These are phyloP conservation scores for Neosalanx taihuensis DNA, from an alignment of 2,797 vertebrate species.

Conservation along the genomic window DNA sequence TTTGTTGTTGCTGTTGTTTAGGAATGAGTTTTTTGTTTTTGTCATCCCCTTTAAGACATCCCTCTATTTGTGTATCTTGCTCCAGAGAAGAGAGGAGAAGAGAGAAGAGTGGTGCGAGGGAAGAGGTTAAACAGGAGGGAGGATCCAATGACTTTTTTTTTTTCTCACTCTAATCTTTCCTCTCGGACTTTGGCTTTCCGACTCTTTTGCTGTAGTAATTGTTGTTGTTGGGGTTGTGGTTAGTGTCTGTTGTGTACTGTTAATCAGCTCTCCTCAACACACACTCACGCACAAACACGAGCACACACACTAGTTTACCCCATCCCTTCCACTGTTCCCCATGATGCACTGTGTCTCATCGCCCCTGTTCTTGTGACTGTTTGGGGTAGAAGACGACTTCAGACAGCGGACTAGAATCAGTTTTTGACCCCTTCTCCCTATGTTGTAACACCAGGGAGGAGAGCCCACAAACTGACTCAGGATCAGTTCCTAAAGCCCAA, in stretches of 20 bases:
- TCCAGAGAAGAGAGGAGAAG: constrained; percentile 27
- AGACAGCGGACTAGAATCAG: constrained; percentile 54
- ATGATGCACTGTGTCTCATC: constrained; percentile 39
- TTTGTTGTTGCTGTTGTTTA: constrained; percentile 42
- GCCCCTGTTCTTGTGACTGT: constrained; percentile 15
- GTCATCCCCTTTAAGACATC: constrained; percentile 3
- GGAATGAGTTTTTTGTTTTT: constrained; percentile 38
- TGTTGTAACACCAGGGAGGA: constrained; percentile 43
- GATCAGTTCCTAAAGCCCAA: constrained; percentile 66
- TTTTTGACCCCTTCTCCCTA: constrained; percentile 6
- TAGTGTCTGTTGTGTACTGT: constrained; percentile 35
- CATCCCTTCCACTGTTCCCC: constrained; percentile 45
- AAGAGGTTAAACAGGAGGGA: constrained; percentile 3
- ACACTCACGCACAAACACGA: constrained; percentile 37
- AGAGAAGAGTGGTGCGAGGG: constrained; percentile 21
- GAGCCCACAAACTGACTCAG: constrained; percentile 59
- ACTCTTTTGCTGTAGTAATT: constrained; percentile 42
- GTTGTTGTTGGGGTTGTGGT: constrained; percentile 51
- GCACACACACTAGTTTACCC: constrained; percentile 53
- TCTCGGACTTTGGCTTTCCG: constrained; percentile 41
- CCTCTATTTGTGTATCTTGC: constrained; percentile 29
- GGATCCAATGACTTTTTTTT: constrained; percentile 36
- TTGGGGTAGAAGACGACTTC: constrained; percentile 56
- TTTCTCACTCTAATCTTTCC: constrained; percentile 26
- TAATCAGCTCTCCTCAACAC: constrained; percentile 51